Evolutionary conservation across 2,888 invertebrate species (phyloP).

Genomic region (Listrodromus nycthemerus): DNA sequence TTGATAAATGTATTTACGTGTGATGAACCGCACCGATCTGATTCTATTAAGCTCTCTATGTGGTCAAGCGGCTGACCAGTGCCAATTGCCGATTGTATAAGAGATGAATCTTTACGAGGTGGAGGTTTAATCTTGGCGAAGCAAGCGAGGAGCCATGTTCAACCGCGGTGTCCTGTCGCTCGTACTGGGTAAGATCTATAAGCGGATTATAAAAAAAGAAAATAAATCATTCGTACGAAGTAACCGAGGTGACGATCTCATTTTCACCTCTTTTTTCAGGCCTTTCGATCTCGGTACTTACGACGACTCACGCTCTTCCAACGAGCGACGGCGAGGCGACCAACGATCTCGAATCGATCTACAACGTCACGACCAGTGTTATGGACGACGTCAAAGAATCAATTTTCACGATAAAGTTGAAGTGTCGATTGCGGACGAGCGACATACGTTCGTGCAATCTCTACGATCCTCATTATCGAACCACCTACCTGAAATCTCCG

Average conservation of each 20-base stretch:
- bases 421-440: conserved; percentile 36
- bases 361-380: conserved; percentile 49
- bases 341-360: conserved; percentile 32
- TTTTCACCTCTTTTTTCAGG: conserved; percentile 3
- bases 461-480: conserved; percentile 55
- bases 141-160: conserved; percentile 54
- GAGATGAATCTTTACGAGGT: conserved; percentile 21
- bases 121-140: conserved; percentile 41
- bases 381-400: conserved; percentile 52
- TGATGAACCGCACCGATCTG: not conserved
- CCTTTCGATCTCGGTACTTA: conserved; percentile 17
- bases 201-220: not conserved
- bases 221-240: not conserved
- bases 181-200: conserved; percentile 44
- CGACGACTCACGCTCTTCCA: not conserved
- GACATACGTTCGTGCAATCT: conserved; percentile 41
- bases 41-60: conserved; percentile 17
- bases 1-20: not conserved
- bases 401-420: conserved; percentile 50
- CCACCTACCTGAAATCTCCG: conserved; percentile 28
- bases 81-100: conserved; percentile 51
- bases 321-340: not conserved
- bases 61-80: not conserved
- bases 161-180: conserved; percentile 38
- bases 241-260: not conserved